Evolutionary conservation across 2,113 vertebrate genomes (phyloP), one percentile per base, ranked within the genome.

Genomic region (Centropus bengalensis): DNA sequence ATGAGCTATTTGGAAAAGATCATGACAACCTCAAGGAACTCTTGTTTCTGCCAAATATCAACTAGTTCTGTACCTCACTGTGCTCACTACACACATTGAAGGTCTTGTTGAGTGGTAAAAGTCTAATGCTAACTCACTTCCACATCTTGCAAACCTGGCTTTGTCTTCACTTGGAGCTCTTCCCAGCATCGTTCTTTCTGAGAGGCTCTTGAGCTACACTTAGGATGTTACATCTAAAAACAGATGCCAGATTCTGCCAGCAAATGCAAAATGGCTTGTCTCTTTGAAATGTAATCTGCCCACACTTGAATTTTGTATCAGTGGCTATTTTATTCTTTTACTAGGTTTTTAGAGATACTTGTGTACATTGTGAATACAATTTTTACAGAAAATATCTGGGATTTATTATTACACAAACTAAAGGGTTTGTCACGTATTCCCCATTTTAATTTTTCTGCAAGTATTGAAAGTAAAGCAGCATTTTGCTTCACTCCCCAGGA

Each of bases 221-320:
- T 89, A 97, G 92, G 96, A 94, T 96, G 91, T 94, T 91, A 96
- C 76, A 93, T 96, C 96, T 96, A 96, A 96, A 96, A 97, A 96
- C 92, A 96, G 95, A 96, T 95, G 96, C 94, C 94, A 95, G 95
- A 89, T 93, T 86, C 86, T 96, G 94, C 96, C 95, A 96, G 94
- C 85, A 94, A 95, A 96, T 96, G 96, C 93, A 94, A 94, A 96
- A 92, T 92, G 94, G 89, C 91, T 94, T 58, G 71, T 94, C 76
- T 80, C 89, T 82, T 95, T 89, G 86, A 81, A 94, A 68, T 62
- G 85, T 94, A 64, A 81, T 92, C 95, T 94, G 91, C 96, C 91
- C 92, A 96, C 73, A 47, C 95, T 89, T 38, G 1, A 40, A 66
- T 91, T 84, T 73, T 90, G 7, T 69, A 90, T 33, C 82, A 79